phyloP scores from a whole-genome alignment of 2,888 invertebrate species.

The Drosophila monieri region DNA sequence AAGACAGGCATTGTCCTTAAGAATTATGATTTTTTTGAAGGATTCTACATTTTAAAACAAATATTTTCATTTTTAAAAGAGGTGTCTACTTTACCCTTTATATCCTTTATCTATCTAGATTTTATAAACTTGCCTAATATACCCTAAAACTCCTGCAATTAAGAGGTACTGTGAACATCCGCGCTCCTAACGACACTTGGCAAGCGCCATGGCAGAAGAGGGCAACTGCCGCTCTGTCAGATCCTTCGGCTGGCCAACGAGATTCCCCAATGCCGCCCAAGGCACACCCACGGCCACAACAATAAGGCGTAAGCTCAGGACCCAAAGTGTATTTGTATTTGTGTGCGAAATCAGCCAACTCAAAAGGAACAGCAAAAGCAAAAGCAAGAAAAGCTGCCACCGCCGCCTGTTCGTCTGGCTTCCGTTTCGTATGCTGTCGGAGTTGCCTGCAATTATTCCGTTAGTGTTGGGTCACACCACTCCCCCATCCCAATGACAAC shows the following conservation, averaged over 20 bases:
- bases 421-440: constrained; percentile 57
- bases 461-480: constrained; percentile 69
- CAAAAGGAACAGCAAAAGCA: constrained; percentile 39
- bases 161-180: constrained; percentile 43
- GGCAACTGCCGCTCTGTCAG: constrained; percentile 26
- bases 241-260: background rate
- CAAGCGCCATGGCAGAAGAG: constrained; percentile 45
- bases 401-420: constrained; percentile 74
- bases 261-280: constrained; percentile 4
- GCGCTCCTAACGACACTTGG: constrained; percentile 54
- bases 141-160: background rate
- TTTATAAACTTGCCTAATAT: constrained; percentile 3
- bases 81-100: too few species aligned
- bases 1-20: too few species aligned
- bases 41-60: too few species aligned
- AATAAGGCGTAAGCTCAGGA: constrained; percentile 42
- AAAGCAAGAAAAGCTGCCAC: constrained; percentile 59
- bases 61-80: too few species aligned
- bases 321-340: constrained; percentile 22
- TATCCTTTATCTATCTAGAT: too few species aligned
- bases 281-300: constrained; percentile 44
- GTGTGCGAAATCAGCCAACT: constrained; percentile 65
- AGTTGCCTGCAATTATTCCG: constrained; percentile 78
- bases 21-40: too few species aligned
- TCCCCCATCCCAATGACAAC: background rate